These are phyloP conservation scores for Galaxias olidus DNA, from an alignment of 2,797 vertebrate species.

Conservation along the genomic window DNA sequence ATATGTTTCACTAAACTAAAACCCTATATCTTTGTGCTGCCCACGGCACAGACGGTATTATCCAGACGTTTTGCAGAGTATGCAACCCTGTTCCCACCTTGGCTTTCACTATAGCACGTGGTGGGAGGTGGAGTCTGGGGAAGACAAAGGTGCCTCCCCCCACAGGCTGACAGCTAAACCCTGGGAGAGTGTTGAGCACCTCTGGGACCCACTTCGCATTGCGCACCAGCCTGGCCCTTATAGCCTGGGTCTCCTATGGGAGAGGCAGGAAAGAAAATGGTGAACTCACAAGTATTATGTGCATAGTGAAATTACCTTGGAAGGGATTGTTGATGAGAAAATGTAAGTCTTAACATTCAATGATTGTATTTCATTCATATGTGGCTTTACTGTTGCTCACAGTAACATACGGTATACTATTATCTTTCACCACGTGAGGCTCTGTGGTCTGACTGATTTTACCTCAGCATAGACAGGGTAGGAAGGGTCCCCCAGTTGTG, in stretches of 20 bases:
- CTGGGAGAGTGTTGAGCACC: conserved; percentile 59
- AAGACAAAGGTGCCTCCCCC: conserved; percentile 67
- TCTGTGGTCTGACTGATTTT: conserved; percentile 5
- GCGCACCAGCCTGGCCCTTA: conserved; percentile 31
- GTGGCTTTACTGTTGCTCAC: neutral
- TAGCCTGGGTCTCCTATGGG: conserved; percentile 64
- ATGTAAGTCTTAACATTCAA: neutral
- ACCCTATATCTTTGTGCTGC: no score
- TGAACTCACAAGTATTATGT: no score
- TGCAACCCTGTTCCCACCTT: conserved; percentile 54
- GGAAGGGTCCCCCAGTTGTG: conserved; percentile 70
- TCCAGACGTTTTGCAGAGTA: no score
- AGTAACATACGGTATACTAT: no score
- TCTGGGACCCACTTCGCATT: conserved; percentile 50
- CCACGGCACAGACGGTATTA: neutral
- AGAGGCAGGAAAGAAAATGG: neutral
- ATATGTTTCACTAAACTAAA: neutral
- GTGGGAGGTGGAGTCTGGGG: conserved; percentile 65
- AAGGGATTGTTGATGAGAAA: no score
- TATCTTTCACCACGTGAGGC: no score
- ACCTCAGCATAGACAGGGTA: conserved; percentile 60
- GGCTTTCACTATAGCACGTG: conserved; percentile 61
- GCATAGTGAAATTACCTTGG: no score
- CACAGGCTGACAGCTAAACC: conserved; percentile 64
- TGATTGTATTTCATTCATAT: neutral